A percentile compares a stretch with the other conserved stretches of the same genome.
Conservation (phyloP, 2,113 vertebrate genomes). For the Prolemur simus region DNA sequence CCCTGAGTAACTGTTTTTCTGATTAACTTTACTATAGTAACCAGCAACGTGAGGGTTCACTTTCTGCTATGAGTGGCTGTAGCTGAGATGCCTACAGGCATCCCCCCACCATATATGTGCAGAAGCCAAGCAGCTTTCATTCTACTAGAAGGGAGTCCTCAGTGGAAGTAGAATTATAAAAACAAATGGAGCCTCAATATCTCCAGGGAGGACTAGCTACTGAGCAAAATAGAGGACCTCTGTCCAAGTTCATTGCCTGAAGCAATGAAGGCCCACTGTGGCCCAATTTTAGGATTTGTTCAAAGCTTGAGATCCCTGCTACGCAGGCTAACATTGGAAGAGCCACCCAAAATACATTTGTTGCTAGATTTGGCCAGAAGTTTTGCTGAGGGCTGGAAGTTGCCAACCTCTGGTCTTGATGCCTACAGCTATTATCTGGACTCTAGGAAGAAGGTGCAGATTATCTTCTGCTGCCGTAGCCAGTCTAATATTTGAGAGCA, state of each 20-base stretch:
- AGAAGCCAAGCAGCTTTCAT: neutral
- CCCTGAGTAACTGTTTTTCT: neutral
- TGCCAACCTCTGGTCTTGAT: neutral
- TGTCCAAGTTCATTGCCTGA: neutral
- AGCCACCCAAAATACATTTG: neutral
- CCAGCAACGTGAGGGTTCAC: neutral
- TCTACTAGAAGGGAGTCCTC: neutral
- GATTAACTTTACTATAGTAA: neutral
- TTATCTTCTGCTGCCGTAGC: neutral
- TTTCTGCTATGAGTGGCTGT: neutral
- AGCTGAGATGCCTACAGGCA: fast-evolving
- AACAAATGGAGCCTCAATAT: neutral
- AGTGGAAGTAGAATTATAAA: neutral
- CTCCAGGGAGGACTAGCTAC: neutral
- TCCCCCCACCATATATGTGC: too few relatives aligned
- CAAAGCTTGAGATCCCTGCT: neutral
- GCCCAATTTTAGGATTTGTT: neutral
- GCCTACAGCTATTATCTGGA: neutral
- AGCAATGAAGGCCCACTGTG: neutral
- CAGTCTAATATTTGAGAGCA: neutral
- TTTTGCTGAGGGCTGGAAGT: neutral
- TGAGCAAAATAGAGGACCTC: neutral
- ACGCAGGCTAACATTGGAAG: neutral
- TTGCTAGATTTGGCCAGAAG: neutral
- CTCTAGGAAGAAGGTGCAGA: neutral